phyloP scores from a whole-genome alignment of 2,797 vertebrate genomes.

The Benthosema pterotum region DNA sequence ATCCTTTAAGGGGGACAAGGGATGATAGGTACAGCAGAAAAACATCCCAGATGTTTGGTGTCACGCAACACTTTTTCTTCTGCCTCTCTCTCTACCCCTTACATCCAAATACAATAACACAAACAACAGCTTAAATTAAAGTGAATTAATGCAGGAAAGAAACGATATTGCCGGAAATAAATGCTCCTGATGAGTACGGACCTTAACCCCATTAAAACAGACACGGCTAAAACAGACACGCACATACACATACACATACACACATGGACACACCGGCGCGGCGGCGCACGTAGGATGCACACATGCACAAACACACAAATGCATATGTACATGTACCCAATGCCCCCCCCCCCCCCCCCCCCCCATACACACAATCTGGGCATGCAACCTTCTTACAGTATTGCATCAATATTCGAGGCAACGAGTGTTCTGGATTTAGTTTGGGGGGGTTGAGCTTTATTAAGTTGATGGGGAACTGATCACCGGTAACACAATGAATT shows the following conservation, averaged over 20 bases:
- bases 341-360: too few species aligned
- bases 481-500: constrained; percentile 31
- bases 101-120: too few species aligned
- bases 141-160: too few species aligned
- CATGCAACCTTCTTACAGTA: neutral
- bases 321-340: neutral
- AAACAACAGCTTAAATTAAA: too few species aligned
- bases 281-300: neutral
- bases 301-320: neutral
- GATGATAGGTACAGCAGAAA: constrained; percentile 3
- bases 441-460: too few species aligned
- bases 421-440: too few species aligned
- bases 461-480: constrained; percentile 33
- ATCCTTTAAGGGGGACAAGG: neutral
- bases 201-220: too few species aligned
- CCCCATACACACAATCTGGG: neutral
- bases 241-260: neutral
- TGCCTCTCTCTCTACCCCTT: neutral
- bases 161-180: too few species aligned
- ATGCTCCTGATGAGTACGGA: too few species aligned
- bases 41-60: constrained; percentile 30
- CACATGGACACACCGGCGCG: too few species aligned
- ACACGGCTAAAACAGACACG: too few species aligned
- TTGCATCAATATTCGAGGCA: too few species aligned
- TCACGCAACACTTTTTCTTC: neutral